Evolutionary conservation across 2,888 invertebrate genomes (phyloP).

Genomic region (Megamerina dolium): DNA sequence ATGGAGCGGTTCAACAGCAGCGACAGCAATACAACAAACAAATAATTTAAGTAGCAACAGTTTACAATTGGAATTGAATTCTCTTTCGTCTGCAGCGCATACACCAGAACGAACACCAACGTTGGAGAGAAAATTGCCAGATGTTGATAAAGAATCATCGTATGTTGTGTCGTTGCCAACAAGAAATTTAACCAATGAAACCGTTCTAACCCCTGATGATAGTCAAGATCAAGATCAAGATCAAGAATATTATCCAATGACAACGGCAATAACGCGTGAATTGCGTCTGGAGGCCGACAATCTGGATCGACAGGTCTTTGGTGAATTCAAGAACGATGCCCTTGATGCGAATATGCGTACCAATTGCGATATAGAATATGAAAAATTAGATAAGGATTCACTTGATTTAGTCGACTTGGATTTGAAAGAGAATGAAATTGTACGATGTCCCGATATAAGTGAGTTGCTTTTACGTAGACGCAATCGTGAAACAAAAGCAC

Average conservation of each 20-base stretch:
- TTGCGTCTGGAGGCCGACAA: constrained; percentile 75
- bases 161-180: constrained; percentile 32
- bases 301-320: constrained; percentile 77
- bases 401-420: constrained; percentile 44
- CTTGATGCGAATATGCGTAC: constrained; percentile 13
- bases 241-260: constrained; percentile 80
- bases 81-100: constrained; percentile 21
- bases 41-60: constrained; percentile 38
- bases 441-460: constrained; percentile 38
- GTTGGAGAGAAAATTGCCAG: constrained; percentile 22
- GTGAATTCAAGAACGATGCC: constrained; percentile 40
- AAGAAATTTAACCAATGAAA: constrained; percentile 16
- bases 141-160: constrained; percentile 30
- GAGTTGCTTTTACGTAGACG: constrained; percentile 38
- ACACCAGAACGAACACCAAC: constrained; percentile 25
- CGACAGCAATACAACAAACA: constrained; percentile 41
- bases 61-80: constrained; percentile 35
- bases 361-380: constrained; percentile 39
- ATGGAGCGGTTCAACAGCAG: constrained; percentile 42
- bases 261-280: constrained; percentile 80
- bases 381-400: constrained; percentile 47
- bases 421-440: constrained; percentile 43
- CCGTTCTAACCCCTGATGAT: constrained; percentile 69
- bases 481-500: constrained; percentile 29
- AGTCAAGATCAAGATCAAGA: constrained; percentile 75